phyloP scores from a whole-genome alignment of 2,797 vertebrate species.

The Takifugu rubripes region DNA sequence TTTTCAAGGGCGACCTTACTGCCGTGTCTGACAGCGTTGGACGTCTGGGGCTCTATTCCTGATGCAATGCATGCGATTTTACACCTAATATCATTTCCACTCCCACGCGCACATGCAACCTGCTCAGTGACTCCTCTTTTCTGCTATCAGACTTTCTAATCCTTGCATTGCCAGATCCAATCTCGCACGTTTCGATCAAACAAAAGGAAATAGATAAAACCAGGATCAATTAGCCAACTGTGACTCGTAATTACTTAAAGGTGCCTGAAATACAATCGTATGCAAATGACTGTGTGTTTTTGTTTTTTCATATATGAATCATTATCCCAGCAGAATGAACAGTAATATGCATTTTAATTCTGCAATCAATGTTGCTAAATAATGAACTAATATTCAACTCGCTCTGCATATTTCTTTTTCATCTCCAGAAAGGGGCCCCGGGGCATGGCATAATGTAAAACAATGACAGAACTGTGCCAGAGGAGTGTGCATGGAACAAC shows the following conservation, averaged over 20 bases:
- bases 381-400: slow-evolving; percentile 67
- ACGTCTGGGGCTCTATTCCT: slow-evolving; percentile 38
- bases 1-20: slow-evolving; percentile 59
- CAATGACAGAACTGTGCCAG: slow-evolving; percentile 65
- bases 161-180: slow-evolving; percentile 2
- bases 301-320: slow-evolving; percentile 25
- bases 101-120: slow-evolving; percentile 49
- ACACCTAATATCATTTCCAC: slow-evolving; percentile 53
- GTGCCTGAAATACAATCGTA: slow-evolving; percentile 37
- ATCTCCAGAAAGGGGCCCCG: slow-evolving; percentile 60
- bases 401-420: slow-evolving; percentile 67
- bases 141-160: neutral
- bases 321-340: slow-evolving; percentile 28
- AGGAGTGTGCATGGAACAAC: slow-evolving; percentile 45
- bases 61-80: slow-evolving; percentile 45
- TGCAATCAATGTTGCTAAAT: slow-evolving; percentile 65
- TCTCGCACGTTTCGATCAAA: slow-evolving; percentile 2
- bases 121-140: slow-evolving; percentile 14
- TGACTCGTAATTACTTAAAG: slow-evolving; percentile 29
- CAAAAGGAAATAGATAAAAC: neutral
- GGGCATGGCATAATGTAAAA: slow-evolving; percentile 63
- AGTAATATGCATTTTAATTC: slow-evolving; percentile 52
- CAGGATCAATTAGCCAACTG: neutral
- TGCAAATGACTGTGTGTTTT: slow-evolving; percentile 36
- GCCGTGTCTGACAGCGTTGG: slow-evolving; percentile 35